A percentile compares a stretch with the other conserved stretches of the same genome.
Evolutionary conservation across 2,797 vertebrate genomes (phyloP).

Genomic region (Myotis daubentonii): DNA sequence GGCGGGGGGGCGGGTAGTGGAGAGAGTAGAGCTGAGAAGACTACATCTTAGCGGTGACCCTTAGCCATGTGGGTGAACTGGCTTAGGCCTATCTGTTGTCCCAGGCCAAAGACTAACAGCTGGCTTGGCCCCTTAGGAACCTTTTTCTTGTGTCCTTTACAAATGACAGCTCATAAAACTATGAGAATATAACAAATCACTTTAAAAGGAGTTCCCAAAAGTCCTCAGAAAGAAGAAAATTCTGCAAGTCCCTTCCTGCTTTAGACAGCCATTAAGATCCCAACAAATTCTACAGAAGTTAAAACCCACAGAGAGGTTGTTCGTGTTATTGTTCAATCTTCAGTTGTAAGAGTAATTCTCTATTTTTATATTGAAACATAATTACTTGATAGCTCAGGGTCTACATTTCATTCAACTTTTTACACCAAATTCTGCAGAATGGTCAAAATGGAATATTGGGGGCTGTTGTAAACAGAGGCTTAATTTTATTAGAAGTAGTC

Average conservation of each 20-base stretch:
- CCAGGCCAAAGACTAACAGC: constrained; percentile 46
- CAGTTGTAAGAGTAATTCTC: constrained; percentile 82
- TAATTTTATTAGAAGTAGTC: constrained; percentile 86
- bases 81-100: constrained; percentile 42
- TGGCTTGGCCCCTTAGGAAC: background rate
- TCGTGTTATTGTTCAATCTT: constrained; percentile 77
- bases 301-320: constrained; percentile 66
- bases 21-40: constrained; percentile 53
- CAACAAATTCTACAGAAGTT: constrained; percentile 53
- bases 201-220: constrained; percentile 66
- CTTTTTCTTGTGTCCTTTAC: constrained; percentile 45
- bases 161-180: constrained; percentile 71
- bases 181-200: constrained; percentile 61
- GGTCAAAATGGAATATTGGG: constrained; percentile 82
- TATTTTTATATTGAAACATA: constrained; percentile 87
- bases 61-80: constrained; percentile 4
- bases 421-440: constrained; percentile 84
- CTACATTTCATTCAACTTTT: constrained; percentile 83
- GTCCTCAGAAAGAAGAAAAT: constrained; percentile 75
- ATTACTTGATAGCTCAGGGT: constrained; percentile 88
- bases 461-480: constrained; percentile 84
- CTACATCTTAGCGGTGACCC: background rate
- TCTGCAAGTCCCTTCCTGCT: constrained; percentile 77
- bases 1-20: background rate
- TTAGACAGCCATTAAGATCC: constrained; percentile 70